These are phyloP conservation scores for Arion vulgaris DNA, from an alignment of 1,140 invertebrate genomes.

Conservation along the genomic window DNA sequence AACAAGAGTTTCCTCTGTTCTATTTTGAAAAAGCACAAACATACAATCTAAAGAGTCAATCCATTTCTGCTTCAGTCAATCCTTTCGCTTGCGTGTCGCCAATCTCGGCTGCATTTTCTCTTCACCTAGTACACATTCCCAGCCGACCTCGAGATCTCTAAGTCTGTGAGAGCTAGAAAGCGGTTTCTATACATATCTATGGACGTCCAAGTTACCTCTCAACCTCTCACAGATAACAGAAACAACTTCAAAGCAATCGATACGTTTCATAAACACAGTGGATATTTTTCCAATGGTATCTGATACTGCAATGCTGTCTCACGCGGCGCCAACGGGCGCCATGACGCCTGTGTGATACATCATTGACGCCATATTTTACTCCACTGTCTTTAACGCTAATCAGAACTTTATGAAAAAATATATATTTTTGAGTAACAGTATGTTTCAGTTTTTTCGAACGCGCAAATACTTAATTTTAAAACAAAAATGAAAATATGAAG, in stretches of 20 bases:
- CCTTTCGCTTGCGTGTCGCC: conserved; percentile 10
- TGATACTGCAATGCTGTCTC: neutral
- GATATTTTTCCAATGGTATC: neutral
- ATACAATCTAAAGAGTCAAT: conserved; percentile 7
- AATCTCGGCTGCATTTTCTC: neutral
- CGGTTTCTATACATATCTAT: neutral
- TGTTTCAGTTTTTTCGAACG: too few relatives aligned
- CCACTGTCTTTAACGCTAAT: too few relatives aligned
- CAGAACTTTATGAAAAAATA: too few relatives aligned
- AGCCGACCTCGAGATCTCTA: neutral
- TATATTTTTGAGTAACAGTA: too few relatives aligned
- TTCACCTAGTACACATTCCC: neutral
- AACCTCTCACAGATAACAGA: conserved; percentile 6
- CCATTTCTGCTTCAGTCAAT: conserved; percentile 8
- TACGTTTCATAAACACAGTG: conserved; percentile 5
- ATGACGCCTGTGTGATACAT: too few relatives aligned
- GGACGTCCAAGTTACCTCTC: conserved; percentile 13
- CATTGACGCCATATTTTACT: too few relatives aligned
- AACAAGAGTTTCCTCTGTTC: neutral
- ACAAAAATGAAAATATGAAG: too few relatives aligned
- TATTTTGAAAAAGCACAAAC: neutral
- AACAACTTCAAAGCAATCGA: conserved; percentile 19
- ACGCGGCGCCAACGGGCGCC: too few relatives aligned
- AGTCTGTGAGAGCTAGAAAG: neutral
- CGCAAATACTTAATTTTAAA: too few relatives aligned